These are phyloP conservation scores for Chironomus riparius DNA, from an alignment of 2,888 invertebrate genomes.

Conservation along the genomic window DNA sequence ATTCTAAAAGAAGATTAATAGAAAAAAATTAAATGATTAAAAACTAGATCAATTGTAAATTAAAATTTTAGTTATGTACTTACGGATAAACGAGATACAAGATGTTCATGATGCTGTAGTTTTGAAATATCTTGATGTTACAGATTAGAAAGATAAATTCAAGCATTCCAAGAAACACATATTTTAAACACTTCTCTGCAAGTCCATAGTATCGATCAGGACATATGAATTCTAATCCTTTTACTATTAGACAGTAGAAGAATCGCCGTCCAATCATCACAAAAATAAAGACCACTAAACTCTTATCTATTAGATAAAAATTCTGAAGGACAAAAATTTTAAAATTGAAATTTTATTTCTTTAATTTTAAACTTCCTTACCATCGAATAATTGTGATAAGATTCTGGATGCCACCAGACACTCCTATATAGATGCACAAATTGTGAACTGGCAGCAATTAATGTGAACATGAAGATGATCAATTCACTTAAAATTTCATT, in stretches of 20 bases:
- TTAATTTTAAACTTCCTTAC: conserved; percentile 43
- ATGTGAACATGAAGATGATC: conserved; percentile 70
- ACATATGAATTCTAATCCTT: conserved; percentile 44
- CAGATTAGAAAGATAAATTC: conserved; percentile 56
- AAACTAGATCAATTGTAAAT: too few species aligned
- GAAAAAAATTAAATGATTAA: too few species aligned
- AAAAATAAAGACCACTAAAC: conserved; percentile 75
- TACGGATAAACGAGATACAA: conserved; percentile 86
- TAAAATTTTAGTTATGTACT: conserved; percentile 47
- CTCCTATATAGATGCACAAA: conserved; percentile 91
- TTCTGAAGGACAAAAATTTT: conserved; percentile 57
- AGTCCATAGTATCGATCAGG: conserved; percentile 44
- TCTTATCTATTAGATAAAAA: conserved; percentile 85
- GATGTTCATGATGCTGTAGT: conserved; percentile 68
- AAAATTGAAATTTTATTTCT: conserved; percentile 16
- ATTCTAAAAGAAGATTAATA: conserved; percentile 46
- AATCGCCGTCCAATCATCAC: conserved; percentile 72
- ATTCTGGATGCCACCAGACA: conserved; percentile 95
- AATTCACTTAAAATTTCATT: conserved; percentile 78
- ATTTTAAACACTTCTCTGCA: conserved; percentile 43
- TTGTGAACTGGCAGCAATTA: conserved; percentile 74
- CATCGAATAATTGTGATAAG: conserved; percentile 78
- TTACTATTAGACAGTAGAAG: conserved; percentile 53
- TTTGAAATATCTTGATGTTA: conserved; percentile 61
- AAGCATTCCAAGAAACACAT: conserved; percentile 53